Conservation (phyloP, 2,888 invertebrate genomes). For the Buathra laborator region DNA sequence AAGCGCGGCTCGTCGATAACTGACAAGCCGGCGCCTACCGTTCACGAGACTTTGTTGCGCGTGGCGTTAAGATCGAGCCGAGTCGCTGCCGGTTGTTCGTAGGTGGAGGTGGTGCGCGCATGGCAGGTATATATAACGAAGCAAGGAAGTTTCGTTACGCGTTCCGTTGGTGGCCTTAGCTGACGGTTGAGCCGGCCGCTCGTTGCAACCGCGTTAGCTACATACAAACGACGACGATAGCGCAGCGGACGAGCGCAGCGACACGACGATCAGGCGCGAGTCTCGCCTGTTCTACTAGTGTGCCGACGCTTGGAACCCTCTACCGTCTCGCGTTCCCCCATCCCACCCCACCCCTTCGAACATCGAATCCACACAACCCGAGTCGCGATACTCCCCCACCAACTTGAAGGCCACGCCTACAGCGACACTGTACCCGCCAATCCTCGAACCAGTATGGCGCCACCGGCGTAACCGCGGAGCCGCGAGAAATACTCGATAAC, state of each 20-base stretch:
- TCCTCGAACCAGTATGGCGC: conserved; percentile 82
- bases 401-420: conserved; percentile 74
- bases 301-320: conserved; percentile 51
- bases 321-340: conserved; percentile 59
- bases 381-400: background rate
- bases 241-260: conserved; percentile 30
- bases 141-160: conserved; percentile 11
- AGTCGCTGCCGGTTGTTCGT: background rate
- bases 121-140: conserved; percentile 21
- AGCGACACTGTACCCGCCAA: conserved; percentile 74
- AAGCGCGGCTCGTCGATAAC: background rate
- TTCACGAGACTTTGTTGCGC: conserved; percentile 57
- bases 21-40: background rate
- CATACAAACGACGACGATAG: background rate
- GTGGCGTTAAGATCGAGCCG: conserved; percentile 64
- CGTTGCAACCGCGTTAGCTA: background rate
- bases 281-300: conserved; percentile 70
- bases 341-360: background rate
- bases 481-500: conserved; percentile 71
- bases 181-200: background rate
- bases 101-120: conserved; percentile 61
- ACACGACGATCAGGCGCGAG: conserved; percentile 38
- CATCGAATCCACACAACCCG: background rate
- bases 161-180: background rate
- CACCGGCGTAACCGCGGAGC: conserved; percentile 71